Evolutionary conservation across 2,888 invertebrate species (phyloP).

Genomic region (Bruchidius siliquastri): DNA sequence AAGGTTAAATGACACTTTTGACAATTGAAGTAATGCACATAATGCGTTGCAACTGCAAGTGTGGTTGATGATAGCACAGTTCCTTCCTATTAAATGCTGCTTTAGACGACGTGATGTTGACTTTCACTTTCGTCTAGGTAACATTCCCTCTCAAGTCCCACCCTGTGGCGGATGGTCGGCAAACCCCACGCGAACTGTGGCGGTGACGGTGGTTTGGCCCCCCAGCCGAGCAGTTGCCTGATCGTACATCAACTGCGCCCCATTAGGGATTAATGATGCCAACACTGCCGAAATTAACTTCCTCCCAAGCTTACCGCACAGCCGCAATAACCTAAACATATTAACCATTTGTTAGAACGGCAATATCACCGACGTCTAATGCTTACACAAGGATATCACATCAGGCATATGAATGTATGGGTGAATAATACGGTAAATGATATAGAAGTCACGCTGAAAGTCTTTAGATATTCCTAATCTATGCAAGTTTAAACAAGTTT

Average conservation of each 20-base stretch:
- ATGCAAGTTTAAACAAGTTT: too few relatives aligned
- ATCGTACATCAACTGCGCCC: conserved; percentile 52
- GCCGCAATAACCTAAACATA: conserved; percentile 50
- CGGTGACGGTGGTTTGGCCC: background rate
- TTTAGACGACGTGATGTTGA: too few relatives aligned
- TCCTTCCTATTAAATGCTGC: too few relatives aligned
- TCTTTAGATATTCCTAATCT: too few relatives aligned
- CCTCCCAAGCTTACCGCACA: conserved; percentile 47
- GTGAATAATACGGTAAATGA: too few relatives aligned
- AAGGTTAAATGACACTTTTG: too few relatives aligned
- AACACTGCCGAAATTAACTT: conserved; percentile 51
- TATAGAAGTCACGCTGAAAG: too few relatives aligned
- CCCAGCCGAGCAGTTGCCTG: conserved; percentile 12
- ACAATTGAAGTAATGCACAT: too few relatives aligned
- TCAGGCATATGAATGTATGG: background rate
- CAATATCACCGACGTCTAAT: conserved; percentile 33
- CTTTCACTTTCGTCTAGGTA: too few relatives aligned
- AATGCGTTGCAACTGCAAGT: too few relatives aligned
- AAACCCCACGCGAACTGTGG: background rate
- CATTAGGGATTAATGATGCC: conserved; percentile 52
- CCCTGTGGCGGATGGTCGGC: background rate
- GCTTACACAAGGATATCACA: background rate
- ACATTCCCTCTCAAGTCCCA: background rate
- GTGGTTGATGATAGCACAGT: too few relatives aligned
- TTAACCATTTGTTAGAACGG: conserved; percentile 51